Percentiles rank a stretch among this genome's conserved stretches.
These are phyloP conservation scores for Mystacides longicornis DNA, from an alignment of 2,888 invertebrate genomes.

Conservation along the genomic window DNA sequence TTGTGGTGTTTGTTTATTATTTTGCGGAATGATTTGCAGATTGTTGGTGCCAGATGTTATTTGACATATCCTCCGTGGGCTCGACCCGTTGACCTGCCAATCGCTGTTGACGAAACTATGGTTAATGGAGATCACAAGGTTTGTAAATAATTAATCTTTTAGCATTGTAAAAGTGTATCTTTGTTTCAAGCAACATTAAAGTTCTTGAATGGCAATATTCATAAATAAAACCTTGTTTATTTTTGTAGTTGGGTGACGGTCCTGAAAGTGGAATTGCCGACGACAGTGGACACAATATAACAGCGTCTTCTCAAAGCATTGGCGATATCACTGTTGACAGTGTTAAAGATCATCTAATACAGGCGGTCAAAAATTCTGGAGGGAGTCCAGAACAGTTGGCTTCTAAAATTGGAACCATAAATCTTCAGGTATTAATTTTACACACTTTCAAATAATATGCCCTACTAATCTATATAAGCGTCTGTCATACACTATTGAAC, in stretches of 20 bases:
- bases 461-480: too few relatives aligned
- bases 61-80: conserved; percentile 58
- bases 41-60: conserved; percentile 60
- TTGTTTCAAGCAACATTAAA: too few relatives aligned
- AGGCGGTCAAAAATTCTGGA: conserved; percentile 33
- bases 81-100: conserved; percentile 35
- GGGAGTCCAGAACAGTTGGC: conserved; percentile 29
- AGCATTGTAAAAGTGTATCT: too few relatives aligned
- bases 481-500: too few relatives aligned
- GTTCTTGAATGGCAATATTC: too few relatives aligned
- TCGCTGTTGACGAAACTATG: conserved; percentile 30
- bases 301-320: conserved; percentile 47
- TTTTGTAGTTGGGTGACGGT: conserved; percentile 30
- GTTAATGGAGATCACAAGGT: conserved; percentile 47
- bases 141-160: too few relatives aligned
- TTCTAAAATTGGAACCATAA: conserved; percentile 40
- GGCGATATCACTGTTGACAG: conserved; percentile 94
- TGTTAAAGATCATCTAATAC: conserved; percentile 73
- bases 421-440: conserved; percentile 38
- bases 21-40: conserved; percentile 34
- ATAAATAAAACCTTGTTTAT: not conserved
- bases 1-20: not conserved
- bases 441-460: too few relatives aligned
- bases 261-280: conserved; percentile 34
- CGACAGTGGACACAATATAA: conserved; percentile 40